These are phyloP conservation scores for Microdon myrmicae DNA, from an alignment of 2,888 invertebrate species.

Conservation along the genomic window DNA sequence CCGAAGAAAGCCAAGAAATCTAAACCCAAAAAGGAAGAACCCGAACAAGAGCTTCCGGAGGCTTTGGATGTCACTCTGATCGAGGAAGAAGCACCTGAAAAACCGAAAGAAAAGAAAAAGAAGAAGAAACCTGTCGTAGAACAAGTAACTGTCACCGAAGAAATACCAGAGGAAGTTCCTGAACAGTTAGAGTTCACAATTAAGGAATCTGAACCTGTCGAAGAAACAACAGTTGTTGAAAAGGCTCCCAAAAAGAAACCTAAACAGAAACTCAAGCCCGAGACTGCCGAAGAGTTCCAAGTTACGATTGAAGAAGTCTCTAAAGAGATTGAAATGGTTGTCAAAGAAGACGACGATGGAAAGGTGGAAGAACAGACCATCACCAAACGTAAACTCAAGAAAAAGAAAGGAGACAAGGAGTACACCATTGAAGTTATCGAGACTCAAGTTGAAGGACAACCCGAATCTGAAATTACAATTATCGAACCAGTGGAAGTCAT, in stretches of 20 bases:
- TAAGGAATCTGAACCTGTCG: conserved; percentile 54
- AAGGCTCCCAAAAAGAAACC: conserved; percentile 47
- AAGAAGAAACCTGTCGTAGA: conserved; percentile 56
- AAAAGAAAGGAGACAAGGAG: conserved; percentile 65
- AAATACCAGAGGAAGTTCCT: conserved; percentile 53
- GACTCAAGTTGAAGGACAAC: conserved; percentile 65
- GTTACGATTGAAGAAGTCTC: conserved; percentile 46
- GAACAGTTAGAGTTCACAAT: conserved; percentile 58
- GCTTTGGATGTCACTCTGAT: conserved; percentile 55
- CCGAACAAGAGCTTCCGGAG: conserved; percentile 53
- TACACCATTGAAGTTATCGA: conserved; percentile 67
- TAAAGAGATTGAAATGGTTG: conserved; percentile 44
- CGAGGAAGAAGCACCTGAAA: conserved; percentile 56
- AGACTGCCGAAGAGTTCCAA: conserved; percentile 35
- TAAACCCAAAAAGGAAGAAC: conserved; percentile 52
- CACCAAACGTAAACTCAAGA: conserved; percentile 61
- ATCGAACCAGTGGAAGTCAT: conserved; percentile 39
- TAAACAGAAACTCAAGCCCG: conserved; percentile 20
- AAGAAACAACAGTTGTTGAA: conserved; percentile 47
- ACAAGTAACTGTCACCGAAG: conserved; percentile 59
- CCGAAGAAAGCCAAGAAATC: conserved; percentile 60
- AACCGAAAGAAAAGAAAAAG: conserved; percentile 57
- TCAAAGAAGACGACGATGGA: conserved; percentile 59
- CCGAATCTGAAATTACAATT: conserved; percentile 63
- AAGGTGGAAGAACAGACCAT: conserved; percentile 62